Evolutionary conservation across 2,797 vertebrate species (phyloP), one percentile per base, ranked within the genome.

Genomic region (Lemur catta): DNA sequence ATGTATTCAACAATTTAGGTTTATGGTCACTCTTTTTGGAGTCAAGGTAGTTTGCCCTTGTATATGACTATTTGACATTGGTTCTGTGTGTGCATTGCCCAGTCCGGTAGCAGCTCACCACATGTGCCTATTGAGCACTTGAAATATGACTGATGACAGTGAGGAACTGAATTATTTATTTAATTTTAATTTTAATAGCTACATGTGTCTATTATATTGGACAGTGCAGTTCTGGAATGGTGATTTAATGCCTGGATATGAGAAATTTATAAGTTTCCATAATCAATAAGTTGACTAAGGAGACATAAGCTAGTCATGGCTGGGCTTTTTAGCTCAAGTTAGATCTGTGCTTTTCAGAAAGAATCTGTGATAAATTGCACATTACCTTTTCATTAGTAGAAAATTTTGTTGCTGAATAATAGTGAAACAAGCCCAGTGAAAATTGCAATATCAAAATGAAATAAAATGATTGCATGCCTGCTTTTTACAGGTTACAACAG

Each of bases 331-430:
- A 94, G 41, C 72, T 87, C 74, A 75, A n/a, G 43, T 85, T n/a
- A 89, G 11, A 41, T 57, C 33, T 85, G 8, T 74, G 26, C 30
- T 96, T 84, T 76, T 82, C 89, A 93, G 48, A 88, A 88, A 79
- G 80, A 87, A 72, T 91, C 43, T 61, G 12, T 89, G 52, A 52
- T 89, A 30, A 71, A 46, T 75, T 75, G 26, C 7, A 30, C 46
- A 41, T 71, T 43, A 86, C 46, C 33, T 81, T 86, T 96, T 72
- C 18, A 26, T 50, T 71, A n/a, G 30, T 52, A 74, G 41, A 57
- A 43, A 46, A 50, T 63, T 80, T 89, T 81, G 74, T 71, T 94
- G 12, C 69, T 90, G 69, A 86, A 50, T 86, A 86, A 61, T 92
- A 63, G n/a, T 18, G 22, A 82, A 18, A 61, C 38, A 95, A 89